These are phyloP conservation scores for Heliangelus exortis DNA, from an alignment of 2,797 vertebrate species.

Conservation along the genomic window DNA sequence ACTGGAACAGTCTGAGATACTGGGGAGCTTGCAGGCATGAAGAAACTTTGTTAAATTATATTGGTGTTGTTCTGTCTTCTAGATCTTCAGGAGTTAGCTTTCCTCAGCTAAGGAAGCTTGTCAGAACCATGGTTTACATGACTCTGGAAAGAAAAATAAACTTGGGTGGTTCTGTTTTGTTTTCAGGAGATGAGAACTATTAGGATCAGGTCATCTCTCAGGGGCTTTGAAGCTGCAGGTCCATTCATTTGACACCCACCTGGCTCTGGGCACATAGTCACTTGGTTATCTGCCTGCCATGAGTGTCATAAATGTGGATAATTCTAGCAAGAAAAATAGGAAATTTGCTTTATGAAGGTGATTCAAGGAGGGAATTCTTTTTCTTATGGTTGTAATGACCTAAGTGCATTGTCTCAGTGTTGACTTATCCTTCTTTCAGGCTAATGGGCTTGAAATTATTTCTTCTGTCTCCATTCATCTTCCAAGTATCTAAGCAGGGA, in stretches of 20 bases:
- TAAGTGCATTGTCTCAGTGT: neutral
- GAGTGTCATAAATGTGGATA: neutral
- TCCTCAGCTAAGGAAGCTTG: neutral
- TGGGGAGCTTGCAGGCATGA: neutral
- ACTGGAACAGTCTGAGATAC: neutral
- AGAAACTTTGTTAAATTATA: fast-evolving
- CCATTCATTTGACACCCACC: neutral
- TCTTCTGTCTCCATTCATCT: neutral
- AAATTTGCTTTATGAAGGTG: neutral
- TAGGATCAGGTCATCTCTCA: neutral
- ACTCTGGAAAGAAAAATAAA: neutral
- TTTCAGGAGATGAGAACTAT: neutral
- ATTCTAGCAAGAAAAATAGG: neutral
- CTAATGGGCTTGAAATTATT: neutral
- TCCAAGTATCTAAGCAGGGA: neutral
- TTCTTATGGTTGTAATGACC: neutral
- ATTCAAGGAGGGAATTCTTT: neutral
- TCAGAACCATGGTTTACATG: neutral
- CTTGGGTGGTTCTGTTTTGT: neutral
- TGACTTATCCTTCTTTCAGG: neutral
- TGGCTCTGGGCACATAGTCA: neutral
- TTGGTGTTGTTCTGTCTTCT: neutral
- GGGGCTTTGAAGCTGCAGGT: neutral
- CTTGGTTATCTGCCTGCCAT: neutral
- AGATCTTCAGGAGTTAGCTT: neutral